A percentile compares a stretch with the other conserved stretches of the same genome.
These are phyloP conservation scores for Penaeus indicus DNA, from an alignment of 1,140 invertebrate genomes.

Conservation along the genomic window DNA sequence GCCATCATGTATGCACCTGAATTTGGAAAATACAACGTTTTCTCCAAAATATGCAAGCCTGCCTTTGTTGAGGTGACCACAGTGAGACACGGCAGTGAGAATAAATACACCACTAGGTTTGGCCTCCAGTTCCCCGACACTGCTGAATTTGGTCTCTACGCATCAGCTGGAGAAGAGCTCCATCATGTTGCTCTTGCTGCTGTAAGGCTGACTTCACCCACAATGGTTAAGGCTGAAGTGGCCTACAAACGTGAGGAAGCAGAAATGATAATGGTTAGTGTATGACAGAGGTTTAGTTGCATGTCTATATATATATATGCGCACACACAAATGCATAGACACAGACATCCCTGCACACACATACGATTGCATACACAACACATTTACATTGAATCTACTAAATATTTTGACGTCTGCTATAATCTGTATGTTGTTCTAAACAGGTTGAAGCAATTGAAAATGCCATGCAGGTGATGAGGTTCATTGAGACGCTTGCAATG, in stretches of 20 bases:
- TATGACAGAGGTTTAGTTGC: too few species aligned
- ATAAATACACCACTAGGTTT: conserved; percentile 10
- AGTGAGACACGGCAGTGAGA: not conserved
- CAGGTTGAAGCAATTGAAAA: too few species aligned
- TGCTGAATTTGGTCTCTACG: conserved; percentile 16
- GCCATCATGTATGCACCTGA: not conserved
- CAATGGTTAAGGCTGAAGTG: not conserved
- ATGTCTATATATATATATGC: too few species aligned
- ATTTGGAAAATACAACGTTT: conserved; percentile 24
- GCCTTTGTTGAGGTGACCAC: conserved; percentile 12
- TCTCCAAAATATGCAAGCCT: conserved; percentile 31
- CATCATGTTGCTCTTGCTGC: not conserved
- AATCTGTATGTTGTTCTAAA: too few species aligned
- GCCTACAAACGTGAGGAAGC: not conserved
- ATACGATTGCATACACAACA: too few species aligned
- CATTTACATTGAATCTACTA: too few species aligned
- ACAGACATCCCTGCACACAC: too few species aligned
- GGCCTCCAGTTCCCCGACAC: conserved; percentile 9
- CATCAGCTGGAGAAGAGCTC: not conserved
- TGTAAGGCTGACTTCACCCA: conserved; percentile 7
- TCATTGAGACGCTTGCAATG: too few species aligned
- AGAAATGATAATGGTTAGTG: conserved; percentile 6
- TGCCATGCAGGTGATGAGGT: too few species aligned
- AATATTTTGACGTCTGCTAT: too few species aligned
- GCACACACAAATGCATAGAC: too few species aligned